Evolutionary conservation across 2,797 vertebrate species (phyloP).

Genomic region (Mus minutoides): DNA sequence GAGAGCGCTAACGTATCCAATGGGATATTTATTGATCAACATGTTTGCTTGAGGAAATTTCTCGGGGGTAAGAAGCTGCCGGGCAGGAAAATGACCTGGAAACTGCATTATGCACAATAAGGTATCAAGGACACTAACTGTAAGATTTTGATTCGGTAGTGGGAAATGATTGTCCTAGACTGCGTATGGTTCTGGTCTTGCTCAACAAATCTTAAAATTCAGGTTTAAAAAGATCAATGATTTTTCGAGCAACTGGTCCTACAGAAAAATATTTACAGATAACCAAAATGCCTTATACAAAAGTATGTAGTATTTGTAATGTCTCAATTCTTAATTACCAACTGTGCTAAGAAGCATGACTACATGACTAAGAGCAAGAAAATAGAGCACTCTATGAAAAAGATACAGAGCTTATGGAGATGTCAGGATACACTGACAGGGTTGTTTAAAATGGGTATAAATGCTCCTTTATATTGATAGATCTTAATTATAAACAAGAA

Average conservation of each 20-base stretch:
- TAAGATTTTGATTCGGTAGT: neutral
- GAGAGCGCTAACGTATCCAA: neutral
- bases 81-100: neutral
- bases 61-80: neutral
- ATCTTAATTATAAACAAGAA: neutral
- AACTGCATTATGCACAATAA: neutral
- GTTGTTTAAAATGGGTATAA: neutral
- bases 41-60: neutral
- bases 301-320: neutral
- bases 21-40: neutral
- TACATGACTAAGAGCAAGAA: neutral
- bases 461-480: neutral
- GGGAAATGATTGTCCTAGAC: neutral
- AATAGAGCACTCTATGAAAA: neutral
- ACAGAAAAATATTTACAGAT: conserved; percentile 15
- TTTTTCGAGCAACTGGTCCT: neutral
- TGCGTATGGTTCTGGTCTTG: neutral
- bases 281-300: neutral
- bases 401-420: neutral
- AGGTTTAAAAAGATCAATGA: neutral
- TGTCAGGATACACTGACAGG: neutral
- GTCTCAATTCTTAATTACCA: conserved; percentile 44
- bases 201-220: neutral
- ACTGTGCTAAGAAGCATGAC: neutral
- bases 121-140: neutral